Evolutionary conservation across 2,113 vertebrate species (phyloP), one percentile per base, ranked within the genome.

Genomic region (Herpetotheres cachinnans): DNA sequence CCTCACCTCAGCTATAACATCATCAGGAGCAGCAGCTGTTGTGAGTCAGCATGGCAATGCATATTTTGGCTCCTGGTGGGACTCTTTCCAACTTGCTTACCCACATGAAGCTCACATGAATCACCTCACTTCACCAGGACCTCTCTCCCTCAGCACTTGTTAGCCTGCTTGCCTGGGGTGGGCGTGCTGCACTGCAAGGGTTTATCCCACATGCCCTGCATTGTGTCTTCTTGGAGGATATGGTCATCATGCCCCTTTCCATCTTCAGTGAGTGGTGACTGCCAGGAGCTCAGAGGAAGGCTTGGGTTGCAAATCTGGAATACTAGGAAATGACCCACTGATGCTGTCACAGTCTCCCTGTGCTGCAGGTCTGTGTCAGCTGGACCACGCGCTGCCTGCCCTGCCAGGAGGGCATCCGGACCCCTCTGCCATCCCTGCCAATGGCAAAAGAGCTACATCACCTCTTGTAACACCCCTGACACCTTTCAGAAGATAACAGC

Each of bases 81-180:
- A 44, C 20, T 58, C 61, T 11, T 67, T 69, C 82, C 44, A 30
- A 36, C 15, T 44, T 55, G 25, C 81, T 56, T 50, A 27, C 6
- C 25, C 63, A n/a, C 1, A 3, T 36, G 44, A 56, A 71, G 36
- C 34, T 38, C 50, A 44, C 0, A 0, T 36, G 70, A 76, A 74
- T 0, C 1, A 55, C 15, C 11, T 42, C 3, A 0, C 17, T 69
- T 73, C 82, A 50, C 21, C 72, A 70, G 26, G n/a, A 49, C 55
- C 21, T 65, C 47, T 40, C 66, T 55, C 1, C 7, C 26, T 67
- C 36, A 49, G 32, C 46, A 81, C 40, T 59, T 59, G 19, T 25
- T n/a, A 24, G 56, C 42, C n/a, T 52, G 63, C 40, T 63, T 82
- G 54, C 17, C 38, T 36, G 36, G 21, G 14, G 30, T 13, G 17